Evolutionary conservation across 2,113 vertebrate species (phyloP).

Genomic region (Micronisus gabar): DNA sequence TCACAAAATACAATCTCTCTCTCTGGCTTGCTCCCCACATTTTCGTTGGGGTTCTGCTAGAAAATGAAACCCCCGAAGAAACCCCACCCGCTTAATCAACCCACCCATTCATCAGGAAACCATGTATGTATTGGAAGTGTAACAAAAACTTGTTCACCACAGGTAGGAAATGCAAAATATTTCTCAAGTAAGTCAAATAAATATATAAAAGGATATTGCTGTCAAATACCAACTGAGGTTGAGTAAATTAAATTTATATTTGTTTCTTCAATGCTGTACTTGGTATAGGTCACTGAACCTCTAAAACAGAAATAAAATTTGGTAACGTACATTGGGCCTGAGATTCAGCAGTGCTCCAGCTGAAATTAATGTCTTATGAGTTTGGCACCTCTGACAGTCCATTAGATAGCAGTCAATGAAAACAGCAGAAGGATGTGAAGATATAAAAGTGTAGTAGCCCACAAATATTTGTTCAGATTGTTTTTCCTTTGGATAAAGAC

Average conservation of each 20-base stretch:
- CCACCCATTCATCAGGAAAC: conserved; percentile 13
- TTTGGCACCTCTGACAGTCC: not conserved
- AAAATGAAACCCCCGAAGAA: not conserved
- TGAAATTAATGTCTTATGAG: not conserved
- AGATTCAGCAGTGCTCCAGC: not conserved
- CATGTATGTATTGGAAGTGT: not conserved
- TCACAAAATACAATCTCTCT: not conserved
- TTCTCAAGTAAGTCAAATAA: conserved; percentile 13
- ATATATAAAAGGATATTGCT: conserved; percentile 53
- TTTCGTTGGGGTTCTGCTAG: not conserved
- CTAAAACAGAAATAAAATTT: conserved; percentile 17
- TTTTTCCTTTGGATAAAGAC: conserved; percentile 77
- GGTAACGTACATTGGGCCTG: not conserved
- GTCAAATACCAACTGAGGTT: conserved; percentile 41
- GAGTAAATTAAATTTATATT: conserved; percentile 50
- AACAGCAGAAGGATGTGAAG: conserved; percentile 45
- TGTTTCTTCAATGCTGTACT: conserved; percentile 31
- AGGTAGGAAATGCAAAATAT: conserved; percentile 47
- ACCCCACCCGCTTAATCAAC: not conserved
- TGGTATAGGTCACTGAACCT: conserved; percentile 14
- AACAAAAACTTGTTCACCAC: conserved; percentile 12
- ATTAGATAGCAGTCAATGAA: conserved; percentile 43
- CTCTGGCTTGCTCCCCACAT: not conserved
- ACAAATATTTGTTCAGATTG: conserved; percentile 68
- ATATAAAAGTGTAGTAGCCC: conserved; percentile 58